Evolutionary conservation across 1,140 invertebrate genomes (phyloP).

Genomic region (Bombus difficillimus): DNA sequence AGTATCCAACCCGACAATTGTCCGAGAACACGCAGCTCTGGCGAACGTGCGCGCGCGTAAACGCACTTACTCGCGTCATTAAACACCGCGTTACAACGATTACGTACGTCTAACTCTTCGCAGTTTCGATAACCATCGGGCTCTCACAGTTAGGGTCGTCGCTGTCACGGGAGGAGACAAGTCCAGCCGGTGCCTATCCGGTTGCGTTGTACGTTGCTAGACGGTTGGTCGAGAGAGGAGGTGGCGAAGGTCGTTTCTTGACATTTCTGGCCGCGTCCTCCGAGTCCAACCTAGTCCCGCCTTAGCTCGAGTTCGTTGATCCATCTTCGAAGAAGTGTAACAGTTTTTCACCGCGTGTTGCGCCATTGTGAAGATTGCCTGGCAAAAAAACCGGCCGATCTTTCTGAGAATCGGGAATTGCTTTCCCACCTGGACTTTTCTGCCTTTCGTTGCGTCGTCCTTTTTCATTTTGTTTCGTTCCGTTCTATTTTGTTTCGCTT

Average conservation of each 20-base stretch:
- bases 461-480: background rate
- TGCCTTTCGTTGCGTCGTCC: background rate
- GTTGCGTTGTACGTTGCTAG: background rate
- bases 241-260: slow-evolving; percentile 63
- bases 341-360: slow-evolving; percentile 1
- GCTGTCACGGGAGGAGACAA: slow-evolving; percentile 41
- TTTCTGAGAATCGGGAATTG: slow-evolving; percentile 9
- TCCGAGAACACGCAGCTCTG: background rate
- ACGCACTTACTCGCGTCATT: slow-evolving; percentile 49
- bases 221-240: slow-evolving; percentile 39
- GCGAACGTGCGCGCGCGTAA: background rate
- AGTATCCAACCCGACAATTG: background rate
- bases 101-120: slow-evolving; percentile 33
- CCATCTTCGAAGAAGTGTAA: slow-evolving; percentile 44
- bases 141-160: slow-evolving; percentile 44
- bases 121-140: slow-evolving; percentile 62
- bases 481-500: background rate
- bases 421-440: slow-evolving; percentile 11
- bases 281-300: slow-evolving; percentile 35
- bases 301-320: slow-evolving; percentile 51
- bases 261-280: slow-evolving; percentile 45
- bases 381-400: slow-evolving; percentile 5
- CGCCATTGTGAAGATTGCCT: background rate
- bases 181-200: slow-evolving; percentile 16
- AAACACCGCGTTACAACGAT: slow-evolving; percentile 43